Evolutionary conservation across 2,113 vertebrate species (phyloP).

Genomic region (Myxocyprinus asiaticus): DNA sequence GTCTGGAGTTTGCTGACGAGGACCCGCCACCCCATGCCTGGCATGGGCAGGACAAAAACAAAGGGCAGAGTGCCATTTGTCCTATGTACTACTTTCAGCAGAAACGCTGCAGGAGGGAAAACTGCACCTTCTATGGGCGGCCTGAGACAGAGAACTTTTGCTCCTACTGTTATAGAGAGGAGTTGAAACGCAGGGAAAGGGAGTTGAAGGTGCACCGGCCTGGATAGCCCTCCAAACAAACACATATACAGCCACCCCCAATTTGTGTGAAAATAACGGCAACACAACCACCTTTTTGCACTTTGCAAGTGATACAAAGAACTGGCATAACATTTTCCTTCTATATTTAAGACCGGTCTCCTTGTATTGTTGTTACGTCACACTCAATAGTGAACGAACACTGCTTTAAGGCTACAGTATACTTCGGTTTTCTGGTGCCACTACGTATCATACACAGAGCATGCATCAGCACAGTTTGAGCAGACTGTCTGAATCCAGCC

Average conservation of each 20-base stretch:
- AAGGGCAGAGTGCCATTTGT: slow-evolving; percentile 81
- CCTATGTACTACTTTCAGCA: slow-evolving; percentile 88
- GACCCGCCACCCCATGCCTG: slow-evolving; percentile 80
- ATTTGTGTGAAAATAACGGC: slow-evolving; percentile 21
- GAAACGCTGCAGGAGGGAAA: slow-evolving; percentile 92
- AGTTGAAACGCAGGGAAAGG: slow-evolving; percentile 89
- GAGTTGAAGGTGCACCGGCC: slow-evolving; percentile 81
- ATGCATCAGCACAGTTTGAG: no score
- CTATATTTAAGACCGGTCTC: slow-evolving; percentile 67
- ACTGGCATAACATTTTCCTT: slow-evolving; percentile 67
- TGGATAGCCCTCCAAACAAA: slow-evolving; percentile 64
- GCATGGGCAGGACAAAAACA: slow-evolving; percentile 86
- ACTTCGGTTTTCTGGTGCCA: no score
- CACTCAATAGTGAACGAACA: slow-evolving; percentile 63
- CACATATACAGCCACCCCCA: slow-evolving; percentile 28
- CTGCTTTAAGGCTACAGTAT: slow-evolving; percentile 52
- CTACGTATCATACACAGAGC: no score
- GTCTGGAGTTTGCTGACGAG: slow-evolving; percentile 90
- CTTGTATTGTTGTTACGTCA: slow-evolving; percentile 67
- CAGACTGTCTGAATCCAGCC: no score
- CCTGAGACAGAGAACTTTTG: slow-evolving; percentile 96
- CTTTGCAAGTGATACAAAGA: slow-evolving; percentile 64
- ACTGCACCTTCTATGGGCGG: slow-evolving; percentile 96
- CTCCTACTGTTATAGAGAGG: slow-evolving; percentile 97
- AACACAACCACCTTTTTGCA: slow-evolving; percentile 63